A percentile compares a stretch with the other conserved stretches of the same genome.
Evolutionary conservation across 2,888 invertebrate species (phyloP).

Genomic region (Philhelius pedissequus): DNA sequence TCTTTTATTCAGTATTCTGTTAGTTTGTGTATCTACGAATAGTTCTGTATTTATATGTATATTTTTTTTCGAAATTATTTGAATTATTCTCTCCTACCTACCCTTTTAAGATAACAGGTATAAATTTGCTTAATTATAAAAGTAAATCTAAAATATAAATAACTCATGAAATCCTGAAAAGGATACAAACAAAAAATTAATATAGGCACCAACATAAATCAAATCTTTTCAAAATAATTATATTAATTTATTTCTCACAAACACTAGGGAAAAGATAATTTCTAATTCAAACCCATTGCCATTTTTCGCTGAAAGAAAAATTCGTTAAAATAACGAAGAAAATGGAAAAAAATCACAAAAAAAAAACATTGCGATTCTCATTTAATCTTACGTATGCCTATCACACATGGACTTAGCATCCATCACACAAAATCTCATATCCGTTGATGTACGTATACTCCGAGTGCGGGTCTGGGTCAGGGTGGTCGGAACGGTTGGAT

Average conservation of each 20-base stretch:
- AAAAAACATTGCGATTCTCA: constrained; percentile 48
- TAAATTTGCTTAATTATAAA: neutral
- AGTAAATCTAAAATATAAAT: neutral
- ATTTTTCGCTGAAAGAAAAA: constrained; percentile 16
- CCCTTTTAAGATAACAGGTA: too few species aligned
- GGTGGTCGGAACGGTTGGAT: constrained; percentile 18
- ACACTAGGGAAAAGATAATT: constrained; percentile 18
- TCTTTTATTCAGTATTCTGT: too few species aligned
- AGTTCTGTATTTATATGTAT: too few species aligned
- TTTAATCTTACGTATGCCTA: constrained; percentile 68
- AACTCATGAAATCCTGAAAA: neutral
- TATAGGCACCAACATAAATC: neutral
- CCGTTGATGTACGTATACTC: constrained; percentile 66
- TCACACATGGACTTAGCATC: constrained; percentile 68
- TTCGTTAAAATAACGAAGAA: constrained; percentile 20
- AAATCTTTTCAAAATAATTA: constrained; percentile 21
- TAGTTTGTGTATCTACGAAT: too few species aligned
- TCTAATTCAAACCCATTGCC: constrained; percentile 12
- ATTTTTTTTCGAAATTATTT: too few species aligned
- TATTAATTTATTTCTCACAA: constrained; percentile 14
- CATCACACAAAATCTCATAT: constrained; percentile 68
- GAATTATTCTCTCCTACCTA: too few species aligned
- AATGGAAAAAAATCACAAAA: neutral
- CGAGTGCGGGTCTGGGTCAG: neutral
- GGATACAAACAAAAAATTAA: neutral